Percentiles rank a stretch among this genome's conserved stretches.
These are phyloP conservation scores for Bettongia penicillata DNA, from an alignment of 2,113 vertebrate species.

Conservation along the genomic window DNA sequence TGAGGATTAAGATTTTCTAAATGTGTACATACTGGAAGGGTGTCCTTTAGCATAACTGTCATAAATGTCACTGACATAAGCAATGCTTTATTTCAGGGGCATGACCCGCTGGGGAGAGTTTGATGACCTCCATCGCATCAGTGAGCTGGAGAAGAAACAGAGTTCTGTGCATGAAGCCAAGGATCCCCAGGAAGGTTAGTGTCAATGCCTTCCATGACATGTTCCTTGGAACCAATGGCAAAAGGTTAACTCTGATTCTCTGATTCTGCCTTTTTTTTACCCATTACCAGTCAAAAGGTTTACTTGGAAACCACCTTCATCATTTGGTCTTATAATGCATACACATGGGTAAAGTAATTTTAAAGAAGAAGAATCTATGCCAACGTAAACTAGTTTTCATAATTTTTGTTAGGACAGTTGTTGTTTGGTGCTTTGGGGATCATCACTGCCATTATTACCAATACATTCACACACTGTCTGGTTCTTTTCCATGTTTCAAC, in stretches of 20 bases:
- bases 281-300: neutral
- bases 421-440: neutral
- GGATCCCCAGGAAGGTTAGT: conserved; percentile 76
- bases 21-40: neutral
- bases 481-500: neutral
- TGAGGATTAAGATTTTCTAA: neutral
- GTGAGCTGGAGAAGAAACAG: conserved; percentile 85
- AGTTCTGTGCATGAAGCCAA: conserved; percentile 70
- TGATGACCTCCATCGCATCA: conserved; percentile 91
- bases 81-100: conserved; percentile 84
- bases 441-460: neutral
- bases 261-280: conserved; percentile 6
- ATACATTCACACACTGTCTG: neutral
- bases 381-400: neutral
- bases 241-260: neutral
- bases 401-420: neutral
- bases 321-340: neutral
- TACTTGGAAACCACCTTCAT: neutral
- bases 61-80: conserved; percentile 21
- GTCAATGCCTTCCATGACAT: conserved; percentile 8
- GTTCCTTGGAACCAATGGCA: neutral
- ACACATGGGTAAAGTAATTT: neutral
- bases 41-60: neutral
- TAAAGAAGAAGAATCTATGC: neutral
- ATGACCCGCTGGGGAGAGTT: conserved; percentile 97